Conservation (phyloP, 2,888 invertebrate genomes). For the Gisinianus flammeolus region DNA sequence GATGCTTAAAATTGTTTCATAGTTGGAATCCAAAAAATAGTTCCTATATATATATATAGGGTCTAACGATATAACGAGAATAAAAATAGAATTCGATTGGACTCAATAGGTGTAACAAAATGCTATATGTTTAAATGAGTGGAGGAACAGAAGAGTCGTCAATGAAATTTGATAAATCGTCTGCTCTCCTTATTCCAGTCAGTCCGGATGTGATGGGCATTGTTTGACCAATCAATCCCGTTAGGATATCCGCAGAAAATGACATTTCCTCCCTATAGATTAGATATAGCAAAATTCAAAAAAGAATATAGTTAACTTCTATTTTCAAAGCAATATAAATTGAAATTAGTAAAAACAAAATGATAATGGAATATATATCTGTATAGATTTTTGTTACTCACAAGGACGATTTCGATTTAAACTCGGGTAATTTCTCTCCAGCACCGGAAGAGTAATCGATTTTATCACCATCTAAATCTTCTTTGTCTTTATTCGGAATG, state of each 20-base stretch:
- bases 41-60: too few relatives aligned
- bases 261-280: neutral
- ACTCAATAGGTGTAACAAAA: neutral
- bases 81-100: too few relatives aligned
- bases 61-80: too few relatives aligned
- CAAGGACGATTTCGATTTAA: neutral
- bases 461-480: neutral
- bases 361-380: too few relatives aligned
- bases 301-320: neutral
- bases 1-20: too few relatives aligned
- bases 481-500: neutral
- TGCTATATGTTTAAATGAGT: neutral
- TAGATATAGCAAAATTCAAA: neutral
- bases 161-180: neutral
- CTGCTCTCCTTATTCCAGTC: neutral
- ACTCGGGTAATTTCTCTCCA: neutral
- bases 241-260: neutral
- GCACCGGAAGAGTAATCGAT: neutral
- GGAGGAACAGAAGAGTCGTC: constrained; percentile 22
- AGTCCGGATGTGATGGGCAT: neutral
- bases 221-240: neutral
- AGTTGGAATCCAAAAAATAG: too few relatives aligned
- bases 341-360: neutral
- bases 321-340: neutral
- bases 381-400: neutral